phyloP scores from a whole-genome alignment of 2,797 vertebrate genomes.

The Heterohyrax brucei region DNA sequence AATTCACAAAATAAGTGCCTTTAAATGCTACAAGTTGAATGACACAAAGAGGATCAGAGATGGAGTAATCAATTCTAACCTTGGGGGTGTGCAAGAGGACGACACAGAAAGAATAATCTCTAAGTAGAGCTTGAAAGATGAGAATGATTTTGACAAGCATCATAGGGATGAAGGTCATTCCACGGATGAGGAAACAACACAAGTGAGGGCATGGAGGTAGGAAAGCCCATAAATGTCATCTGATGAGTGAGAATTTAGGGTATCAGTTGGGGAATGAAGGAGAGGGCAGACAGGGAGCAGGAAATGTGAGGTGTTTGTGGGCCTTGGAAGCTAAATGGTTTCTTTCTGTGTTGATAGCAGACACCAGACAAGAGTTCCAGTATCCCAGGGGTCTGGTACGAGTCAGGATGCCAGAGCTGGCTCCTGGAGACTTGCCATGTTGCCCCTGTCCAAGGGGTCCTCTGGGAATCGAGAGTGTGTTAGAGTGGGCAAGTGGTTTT shows the following conservation, averaged over 20 bases:
- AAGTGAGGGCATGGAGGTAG: accelerated
- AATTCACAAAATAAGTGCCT: neutral
- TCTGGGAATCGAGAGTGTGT: neutral
- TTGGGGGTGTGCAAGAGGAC: neutral
- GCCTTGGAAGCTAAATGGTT: neutral
- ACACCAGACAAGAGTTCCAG: neutral
- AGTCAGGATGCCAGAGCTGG: neutral
- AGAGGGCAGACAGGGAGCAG: neutral
- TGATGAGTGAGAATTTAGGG: neutral
- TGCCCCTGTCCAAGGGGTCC: neutral
- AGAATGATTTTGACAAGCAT: neutral
- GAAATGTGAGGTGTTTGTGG: neutral
- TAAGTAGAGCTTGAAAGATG: neutral
- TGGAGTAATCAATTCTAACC: neutral
- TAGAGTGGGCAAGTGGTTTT: neutral
- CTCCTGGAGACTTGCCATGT: neutral
- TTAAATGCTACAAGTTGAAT: neutral
- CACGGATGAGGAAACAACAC: neutral
- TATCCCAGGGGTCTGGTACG: neutral
- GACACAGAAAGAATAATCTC: neutral
- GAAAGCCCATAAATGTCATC: accelerated
- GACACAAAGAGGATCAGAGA: constrained; percentile 2
- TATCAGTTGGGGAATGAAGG: neutral
- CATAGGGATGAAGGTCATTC: neutral
- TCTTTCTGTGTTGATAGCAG: neutral